Base-by-base conservation (phyloP, 2,113 vertebrate genomes). In the Pelecanus crispus region DNA sequence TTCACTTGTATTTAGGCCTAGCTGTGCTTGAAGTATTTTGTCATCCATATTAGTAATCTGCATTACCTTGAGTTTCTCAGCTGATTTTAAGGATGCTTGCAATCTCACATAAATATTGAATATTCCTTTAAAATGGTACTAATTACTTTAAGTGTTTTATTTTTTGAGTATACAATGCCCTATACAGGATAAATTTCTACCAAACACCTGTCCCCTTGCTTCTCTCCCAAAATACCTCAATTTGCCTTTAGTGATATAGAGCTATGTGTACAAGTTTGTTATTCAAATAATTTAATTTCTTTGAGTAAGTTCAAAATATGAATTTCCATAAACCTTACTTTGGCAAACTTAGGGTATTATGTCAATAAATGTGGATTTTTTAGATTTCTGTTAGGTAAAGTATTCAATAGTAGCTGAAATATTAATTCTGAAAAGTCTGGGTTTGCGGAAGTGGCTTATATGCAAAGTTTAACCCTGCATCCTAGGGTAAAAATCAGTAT, bases 31-130 rank as follows among this genome's bases (percentile, higher is more conserved):
- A 12, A 50, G 17, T 87, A 34, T 89, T 95, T 79, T 92, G 67
- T 85, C 21, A 70, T 72, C 63, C 16, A 2, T 85, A 68, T 38
- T 85, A 66, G 36, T 92, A 80, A 79, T 66, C 56, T 89, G 2
- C 86, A 50, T 68, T 94, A 49, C 13, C 38, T 78, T 88, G 66
- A 97, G 17, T 86, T 80, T 96, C 79, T 94, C 40, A 85, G 83
- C 31, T 3, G 2, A 24, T 67, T 59, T 75, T 44, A 65, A 47
- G 24, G 47, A 31, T 59, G 61, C 81, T 92, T 8, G 4, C 42
- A 44, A 59, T 91, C 55, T 63, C 16, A 84, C 15, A 50, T 49
- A 86, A 53, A 81, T 94, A 83, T 63, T 68, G 47, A 70, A 50
- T 80, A 47, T 38, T 47, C 31, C 12, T 68, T 90, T 56, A 56